Evolutionary conservation across 2,888 invertebrate species (phyloP), one percentile per base, ranked within the genome.

Genomic region (Eudemis profundana): DNA sequence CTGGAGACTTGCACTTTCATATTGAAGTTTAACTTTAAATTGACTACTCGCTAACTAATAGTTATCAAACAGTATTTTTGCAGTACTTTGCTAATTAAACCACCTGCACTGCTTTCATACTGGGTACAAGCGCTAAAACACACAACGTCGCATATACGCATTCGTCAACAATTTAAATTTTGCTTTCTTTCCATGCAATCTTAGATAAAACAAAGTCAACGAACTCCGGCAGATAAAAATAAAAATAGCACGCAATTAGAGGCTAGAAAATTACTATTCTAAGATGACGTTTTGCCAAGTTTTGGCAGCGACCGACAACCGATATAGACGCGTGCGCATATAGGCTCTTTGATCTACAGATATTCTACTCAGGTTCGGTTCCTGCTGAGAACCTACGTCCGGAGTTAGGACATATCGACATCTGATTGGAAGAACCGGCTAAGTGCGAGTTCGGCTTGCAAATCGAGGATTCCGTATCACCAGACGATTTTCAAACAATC

Each of bases 271-370:
- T 72, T 72, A 69, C 78, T 84, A 82, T 83, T 81, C 79, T 69
- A 67, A 78, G 79, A 76, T 74, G 78, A 76, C 77, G 74, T 79
- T 85, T 82, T 69, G 75, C 81, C 80, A 72, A 82, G 69, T 70
- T 85, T 85, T 86, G 86, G 86, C 87, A 85, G 75, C 78, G 66
- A 44, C 68, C 66, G 62, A 57, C 59, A 51, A 70, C 76, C 17
- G 70, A 73, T 76, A 74, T 77, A 78, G 74, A 72, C 36, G 59
- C 36, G 12, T 36, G 29, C 15, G 40, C 2, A 38, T 19, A 42
- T 23, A 23, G 42, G 69, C 70, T 61, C 61, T 61, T 66, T 54
- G 56, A 61, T 66, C 61, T 66, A 72, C 59, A 40, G 68, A 68
- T 59, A 50, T 50, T 29, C 51, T 62, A 44, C 63, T 63, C 63